phyloP scores from a whole-genome alignment of 30 jellyfish, hydroid and myxozoan genomes.

The Cassiopea andromeda region DNA sequence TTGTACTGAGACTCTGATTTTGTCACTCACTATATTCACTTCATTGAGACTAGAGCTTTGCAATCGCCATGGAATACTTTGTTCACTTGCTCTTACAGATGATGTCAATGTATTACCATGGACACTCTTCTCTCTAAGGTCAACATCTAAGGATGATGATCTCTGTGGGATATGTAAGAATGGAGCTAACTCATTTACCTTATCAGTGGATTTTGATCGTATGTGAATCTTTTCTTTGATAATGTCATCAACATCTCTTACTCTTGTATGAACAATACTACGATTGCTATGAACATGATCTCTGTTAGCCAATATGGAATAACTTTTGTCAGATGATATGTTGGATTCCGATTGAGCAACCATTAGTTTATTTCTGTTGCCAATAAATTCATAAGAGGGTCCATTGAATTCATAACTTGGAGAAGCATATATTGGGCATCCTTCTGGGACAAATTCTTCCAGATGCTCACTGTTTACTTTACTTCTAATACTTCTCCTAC shows the following conservation, averaged over 20 bases:
- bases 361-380: slow-evolving; percentile 44
- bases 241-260: slow-evolving; percentile 85
- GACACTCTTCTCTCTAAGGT: too few species aligned
- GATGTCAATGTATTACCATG: too few species aligned
- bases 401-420: slow-evolving; percentile 5
- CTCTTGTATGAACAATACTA: slow-evolving; percentile 86
- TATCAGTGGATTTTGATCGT: slow-evolving; percentile 64
- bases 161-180: slow-evolving; percentile 7
- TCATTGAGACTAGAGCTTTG: slow-evolving; percentile 33
- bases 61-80: not conserved
- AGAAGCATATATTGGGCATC: not conserved
- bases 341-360: slow-evolving; percentile 49
- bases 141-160: not conserved
- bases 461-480: slow-evolving; percentile 52
- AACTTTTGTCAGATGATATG: slow-evolving; percentile 39
- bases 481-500: slow-evolving; percentile 43
- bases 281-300: slow-evolving; percentile 50
- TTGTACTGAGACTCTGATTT: too few species aligned
- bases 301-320: slow-evolving; percentile 17
- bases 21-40: too few species aligned
- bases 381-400: slow-evolving; percentile 28
- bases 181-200: slow-evolving; percentile 34
- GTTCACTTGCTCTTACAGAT: too few species aligned
- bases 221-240: slow-evolving; percentile 77
- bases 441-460: slow-evolving; percentile 42